Base-by-base conservation (phyloP, 2,113 vertebrate genomes). In the Forbesichthys papilliferus region DNA sequence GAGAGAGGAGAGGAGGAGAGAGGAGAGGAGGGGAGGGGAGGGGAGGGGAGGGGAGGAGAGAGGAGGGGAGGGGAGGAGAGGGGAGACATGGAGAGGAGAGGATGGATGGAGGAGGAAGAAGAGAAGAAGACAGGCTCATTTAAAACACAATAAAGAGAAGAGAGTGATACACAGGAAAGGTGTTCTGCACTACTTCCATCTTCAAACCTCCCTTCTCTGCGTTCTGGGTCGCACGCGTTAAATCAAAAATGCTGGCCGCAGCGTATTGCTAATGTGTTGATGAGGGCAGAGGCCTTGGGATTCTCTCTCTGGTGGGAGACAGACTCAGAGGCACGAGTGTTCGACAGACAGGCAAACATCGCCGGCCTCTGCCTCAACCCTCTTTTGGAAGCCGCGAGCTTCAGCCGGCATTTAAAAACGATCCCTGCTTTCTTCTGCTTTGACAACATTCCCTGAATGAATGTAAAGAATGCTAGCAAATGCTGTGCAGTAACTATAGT, bases 241-340 rank as follows among this genome's bases (percentile, higher is more conserved):
- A 70, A 65, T 65, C 5, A 11, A 79, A 87, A 89, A 78, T 1
- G 83, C 88, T 84, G 66, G 74, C 78, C 64, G 12, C 78, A 87
- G 89, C 86, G 88, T 75, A 75, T 88, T 77, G 78, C 81, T 90
- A 88, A 90, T 90, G 87, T 88, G 84, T 84, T 86, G 87, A 87
- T 86, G 83, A 88, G 89, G 79, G 78, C 84, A 74, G 82, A 64
- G 85, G 83, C 83, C 66, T 61, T 56, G 78, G 78, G 73, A 87
- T 78, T 84, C 82, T 86, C 66, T 83, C 81, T 86, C 77, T 63
- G 55, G 66, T 75, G 75, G 75, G 85, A 82, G 84, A 86, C 84
- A 84, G 83, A 90, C 86, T 42, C 5, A 42, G 7, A 42, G 74
- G 75, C 61, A 83, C 85, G 86, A 71, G 60, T 86, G 88, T 86